These are phyloP conservation scores for Drosophila pseudoobscura DNA, from an alignment of 1,140 invertebrate species.

Conservation along the genomic window DNA sequence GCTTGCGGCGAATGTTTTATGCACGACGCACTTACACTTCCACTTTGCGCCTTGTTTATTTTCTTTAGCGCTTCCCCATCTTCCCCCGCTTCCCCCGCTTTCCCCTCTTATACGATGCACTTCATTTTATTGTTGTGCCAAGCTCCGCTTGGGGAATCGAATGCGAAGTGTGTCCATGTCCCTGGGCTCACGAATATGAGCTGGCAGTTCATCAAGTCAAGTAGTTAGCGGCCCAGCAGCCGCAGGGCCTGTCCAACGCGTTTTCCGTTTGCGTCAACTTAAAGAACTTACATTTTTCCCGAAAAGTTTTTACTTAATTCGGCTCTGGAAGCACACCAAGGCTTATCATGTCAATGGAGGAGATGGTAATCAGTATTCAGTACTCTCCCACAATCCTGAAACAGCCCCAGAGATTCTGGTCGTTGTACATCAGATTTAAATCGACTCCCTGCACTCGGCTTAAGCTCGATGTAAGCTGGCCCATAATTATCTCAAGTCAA, in stretches of 20 bases:
- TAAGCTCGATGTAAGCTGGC: constrained; percentile 39
- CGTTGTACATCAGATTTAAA: constrained; percentile 1
- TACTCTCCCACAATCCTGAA: no score
- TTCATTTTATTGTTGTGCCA: constrained; percentile 78
- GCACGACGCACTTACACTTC: constrained; percentile 65
- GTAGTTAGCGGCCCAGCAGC: constrained; percentile 29
- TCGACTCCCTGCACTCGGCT: background rate
- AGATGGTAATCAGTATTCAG: no score
- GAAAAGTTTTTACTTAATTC: no score
- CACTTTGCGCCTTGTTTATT: constrained; percentile 31
- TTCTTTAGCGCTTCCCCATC: constrained; percentile 7
- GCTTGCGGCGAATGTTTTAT: constrained; percentile 73
- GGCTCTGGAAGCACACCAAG: no score
- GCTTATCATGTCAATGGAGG: no score
- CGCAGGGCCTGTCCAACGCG: background rate
- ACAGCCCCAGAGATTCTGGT: no score
- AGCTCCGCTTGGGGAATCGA: constrained; percentile 78
- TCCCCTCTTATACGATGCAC: constrained; percentile 61
- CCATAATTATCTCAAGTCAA: constrained; percentile 78
- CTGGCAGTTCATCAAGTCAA: constrained; percentile 73
- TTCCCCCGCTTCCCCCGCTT: constrained; percentile 2
- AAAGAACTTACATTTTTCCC: no score
- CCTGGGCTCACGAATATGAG: constrained; percentile 51
- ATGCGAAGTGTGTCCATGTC: constrained; percentile 60
- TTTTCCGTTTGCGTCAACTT: background rate